Base-by-base conservation (phyloP, 2,888 invertebrate genomes). In the Apantesis nais region DNA sequence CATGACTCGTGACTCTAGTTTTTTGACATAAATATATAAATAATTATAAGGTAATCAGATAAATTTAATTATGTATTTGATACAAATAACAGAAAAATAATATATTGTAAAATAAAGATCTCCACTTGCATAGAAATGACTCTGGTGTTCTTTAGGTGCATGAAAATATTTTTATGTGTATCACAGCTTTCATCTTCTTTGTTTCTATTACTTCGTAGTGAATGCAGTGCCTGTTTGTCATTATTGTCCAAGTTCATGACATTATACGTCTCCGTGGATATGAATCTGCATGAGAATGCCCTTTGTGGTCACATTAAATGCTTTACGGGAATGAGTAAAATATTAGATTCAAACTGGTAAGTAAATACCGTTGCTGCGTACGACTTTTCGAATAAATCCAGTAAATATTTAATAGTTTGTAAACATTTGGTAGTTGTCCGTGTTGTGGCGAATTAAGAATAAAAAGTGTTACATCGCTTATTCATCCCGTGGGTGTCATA, bases 231-330 rank as follows among this genome's bases (percentile, higher is more conserved):
- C 68, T 77, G 80, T 81, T 61, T 61, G 73, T 62, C 66, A 74
- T 80, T 80, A 74, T 62, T 71, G 62, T 74, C 71, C 72, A 73
- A 52, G 76, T 81, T 74, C 76, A 71, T 74, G 73, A 73, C 82
- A 82, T 82, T 82, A 76, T 73, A 66, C 65, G 71, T 67, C 74
- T 69, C 41, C 74, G 74, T 66, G 80, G 85, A 85, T 88, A 83
- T 85, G 83, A 85, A 89, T 87, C 85, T 84, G 73, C 77, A 81
- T 80, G 83, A 77, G 78, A 82, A 80, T 78, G 85, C 77, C 76
- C 77, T 80, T 81, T 81, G 76, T 76, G 72, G 76, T 70, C 72
- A 72, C 77, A 73, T 79, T 65, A 71, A 48, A 68, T 66, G 71
- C 61, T 72, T 71, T 48, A 44, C 44, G 7, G 34, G n/a, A 64